Base-by-base conservation (phyloP, 92 coral and sea anemone genomes). In the Plumapathes pennacea region DNA sequence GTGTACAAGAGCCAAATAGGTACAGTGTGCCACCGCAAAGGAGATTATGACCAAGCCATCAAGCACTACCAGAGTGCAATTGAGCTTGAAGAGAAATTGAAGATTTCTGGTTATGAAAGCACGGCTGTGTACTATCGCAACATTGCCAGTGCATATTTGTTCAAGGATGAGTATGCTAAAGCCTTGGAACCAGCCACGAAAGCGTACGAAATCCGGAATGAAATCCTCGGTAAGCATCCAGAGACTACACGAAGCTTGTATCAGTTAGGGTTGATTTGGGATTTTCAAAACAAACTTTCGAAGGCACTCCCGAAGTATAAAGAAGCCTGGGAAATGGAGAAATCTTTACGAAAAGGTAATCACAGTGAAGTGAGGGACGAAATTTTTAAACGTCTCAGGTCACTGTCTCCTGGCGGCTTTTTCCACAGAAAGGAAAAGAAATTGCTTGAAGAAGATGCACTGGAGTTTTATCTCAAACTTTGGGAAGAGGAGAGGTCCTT, bases 281-380 rank as follows among this genome's bases (percentile, higher is more conserved):
- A 67, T 21, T 74, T 58, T 62, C 38, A 68, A 4, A 15, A 25
- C 9, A 56, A 74, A 19, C 1, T 1, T 2, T 10, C 37, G 10
- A 29, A 42, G 46, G 92, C 88, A 1, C 61, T 70, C 10, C 34
- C 63, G 37, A 34, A 26, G 25, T 74, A 68, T 20, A 45, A 45
- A 25, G 21, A 63, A 24, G 87, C 84, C 0, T 62, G 77, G 70
- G 64, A 74, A 37, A 78, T 85, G 86, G 92, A 79, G 46, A 83
- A 79, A 33, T 27, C 43, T 9, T 60, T 79, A 1, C 43, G 71
- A 1, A 44, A 51, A 0, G 60, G 85, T 2, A 74, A 80, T 36
- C 87, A 85, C 34, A 80, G 87, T 29, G 25, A 21, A 2, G 78
- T 62, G 18, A 66, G 86, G 64, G 23, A 42, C 1, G 1, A 0